Percentiles rank a stretch among this genome's conserved stretches.
Conservation (phyloP, 1,140 invertebrate species). For the Hycleus phaleratus region DNA sequence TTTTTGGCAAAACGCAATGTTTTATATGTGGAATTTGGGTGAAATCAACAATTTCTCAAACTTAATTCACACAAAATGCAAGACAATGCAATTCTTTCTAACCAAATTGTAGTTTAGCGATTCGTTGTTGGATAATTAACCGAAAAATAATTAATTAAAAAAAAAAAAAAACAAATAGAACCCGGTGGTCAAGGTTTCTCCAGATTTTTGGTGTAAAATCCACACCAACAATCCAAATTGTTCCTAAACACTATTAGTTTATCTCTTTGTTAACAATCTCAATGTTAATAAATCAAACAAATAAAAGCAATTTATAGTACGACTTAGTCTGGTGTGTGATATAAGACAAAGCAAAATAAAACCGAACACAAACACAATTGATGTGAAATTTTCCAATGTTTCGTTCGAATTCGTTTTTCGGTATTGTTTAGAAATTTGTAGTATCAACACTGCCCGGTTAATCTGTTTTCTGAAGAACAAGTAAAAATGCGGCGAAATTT, state of each 20-base stretch:
- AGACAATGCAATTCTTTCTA: constrained; percentile 25
- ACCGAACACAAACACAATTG: no score
- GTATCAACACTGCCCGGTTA: neutral
- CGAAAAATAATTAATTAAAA: no score
- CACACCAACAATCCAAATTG: constrained; percentile 16
- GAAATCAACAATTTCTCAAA: constrained; percentile 24
- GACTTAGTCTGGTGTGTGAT: constrained; percentile 35
- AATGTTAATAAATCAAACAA: neutral
- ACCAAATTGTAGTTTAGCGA: constrained; percentile 6
- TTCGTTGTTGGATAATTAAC: no score
- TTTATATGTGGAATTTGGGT: constrained; percentile 37
- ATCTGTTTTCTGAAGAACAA: no score
- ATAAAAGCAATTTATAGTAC: constrained; percentile 34
- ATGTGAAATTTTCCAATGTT: no score
- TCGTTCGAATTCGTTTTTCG: constrained; percentile 8
- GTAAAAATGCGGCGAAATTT: neutral
- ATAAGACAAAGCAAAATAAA: constrained; percentile 11
- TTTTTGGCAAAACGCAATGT: constrained; percentile 39
- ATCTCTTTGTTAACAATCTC: neutral
- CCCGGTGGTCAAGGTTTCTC: constrained; percentile 29
- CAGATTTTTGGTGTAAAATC: constrained; percentile 10
- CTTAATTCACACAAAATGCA: constrained; percentile 22
- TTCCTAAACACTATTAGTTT: constrained; percentile 12
- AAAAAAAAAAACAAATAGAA: neutral
- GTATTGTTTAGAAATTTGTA: neutral